Evolutionary conservation across 2,113 vertebrate species (phyloP), one percentile per base, ranked within the genome.

Genomic region (Hucho hucho): DNA sequence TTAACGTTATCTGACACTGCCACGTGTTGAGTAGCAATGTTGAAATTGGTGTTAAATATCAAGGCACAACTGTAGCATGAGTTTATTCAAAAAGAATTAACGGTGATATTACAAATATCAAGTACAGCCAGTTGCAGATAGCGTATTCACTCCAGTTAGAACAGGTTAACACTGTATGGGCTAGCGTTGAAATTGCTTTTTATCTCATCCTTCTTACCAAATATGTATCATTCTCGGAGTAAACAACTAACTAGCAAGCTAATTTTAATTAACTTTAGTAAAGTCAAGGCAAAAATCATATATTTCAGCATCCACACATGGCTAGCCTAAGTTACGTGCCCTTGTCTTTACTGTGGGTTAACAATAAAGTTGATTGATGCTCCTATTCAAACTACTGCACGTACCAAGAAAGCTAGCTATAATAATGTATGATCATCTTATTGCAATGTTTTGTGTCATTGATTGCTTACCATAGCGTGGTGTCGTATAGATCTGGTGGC

Each of bases 401-500:
- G 64, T 20, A 4, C 6, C 65, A 32, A 67, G 26, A 20, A 32
- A 32, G 37, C 6, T 29, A 43, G 25, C 22, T 20, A 13, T 4
- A 16, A 37, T 11, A 22, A 69, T 69, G 4, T 25, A 47, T 22
- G 43, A n/a, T 11, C 20, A 6, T 47, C 13, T 18, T 46, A 63
- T 63, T n/a, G 11, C 47, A 46, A 12, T 25, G 12, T 69, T n/a
- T 24, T 47, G 7, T 24, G 6, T 4, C 5, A 20, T 69, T 7
- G 4, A 6, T 47, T 14, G 12, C 73, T 75, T 75, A 75, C 73
- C 64, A 66, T 53, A 22, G 13, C 26, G 73, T 56, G 14, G 37
- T 49, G 18, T 67, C 6, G 3, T 58, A 26, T 11, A 28, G 16
- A 29, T 29, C 49, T 20, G 22, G 26, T 3, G 26, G 25, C 18